These are phyloP conservation scores for Trochalopteron elliotii DNA, from an alignment of 2,113 vertebrate species.

Conservation along the genomic window DNA sequence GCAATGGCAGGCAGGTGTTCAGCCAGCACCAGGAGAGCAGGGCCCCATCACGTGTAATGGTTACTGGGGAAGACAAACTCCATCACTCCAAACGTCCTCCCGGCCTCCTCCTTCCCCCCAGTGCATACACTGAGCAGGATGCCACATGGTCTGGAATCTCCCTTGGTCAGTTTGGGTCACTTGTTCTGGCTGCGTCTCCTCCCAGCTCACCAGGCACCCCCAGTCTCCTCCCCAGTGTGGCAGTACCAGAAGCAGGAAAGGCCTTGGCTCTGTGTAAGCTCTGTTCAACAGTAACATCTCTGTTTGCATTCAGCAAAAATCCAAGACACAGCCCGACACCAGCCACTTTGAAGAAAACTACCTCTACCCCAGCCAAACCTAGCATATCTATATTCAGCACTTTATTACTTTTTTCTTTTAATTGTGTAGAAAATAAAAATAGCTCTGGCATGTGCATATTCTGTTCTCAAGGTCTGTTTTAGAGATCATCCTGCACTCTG, in stretches of 20 bases:
- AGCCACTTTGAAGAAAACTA: background rate
- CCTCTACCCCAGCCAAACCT: background rate
- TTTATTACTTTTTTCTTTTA: background rate
- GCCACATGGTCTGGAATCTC: background rate
- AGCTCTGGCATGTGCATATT: background rate
- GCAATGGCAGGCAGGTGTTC: background rate
- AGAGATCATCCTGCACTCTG: background rate
- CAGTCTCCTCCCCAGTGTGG: background rate
- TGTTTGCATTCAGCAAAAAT: background rate
- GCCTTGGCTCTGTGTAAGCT: background rate
- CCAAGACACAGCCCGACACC: background rate
- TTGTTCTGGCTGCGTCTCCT: background rate
- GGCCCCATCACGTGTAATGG: background rate
- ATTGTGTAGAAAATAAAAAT: background rate
- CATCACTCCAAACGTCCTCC: background rate
- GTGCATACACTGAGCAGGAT: background rate
- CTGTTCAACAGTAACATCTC: background rate
- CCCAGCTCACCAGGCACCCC: background rate
- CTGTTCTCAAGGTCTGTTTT: background rate
- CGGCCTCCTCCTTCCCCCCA: background rate
- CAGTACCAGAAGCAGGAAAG: fast-evolving
- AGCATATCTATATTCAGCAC: background rate
- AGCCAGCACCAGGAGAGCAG: background rate
- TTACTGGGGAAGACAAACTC: background rate
- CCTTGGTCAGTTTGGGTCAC: background rate